Base-by-base conservation (phyloP, 2,888 invertebrate genomes). In the Drosophila formosana region DNA sequence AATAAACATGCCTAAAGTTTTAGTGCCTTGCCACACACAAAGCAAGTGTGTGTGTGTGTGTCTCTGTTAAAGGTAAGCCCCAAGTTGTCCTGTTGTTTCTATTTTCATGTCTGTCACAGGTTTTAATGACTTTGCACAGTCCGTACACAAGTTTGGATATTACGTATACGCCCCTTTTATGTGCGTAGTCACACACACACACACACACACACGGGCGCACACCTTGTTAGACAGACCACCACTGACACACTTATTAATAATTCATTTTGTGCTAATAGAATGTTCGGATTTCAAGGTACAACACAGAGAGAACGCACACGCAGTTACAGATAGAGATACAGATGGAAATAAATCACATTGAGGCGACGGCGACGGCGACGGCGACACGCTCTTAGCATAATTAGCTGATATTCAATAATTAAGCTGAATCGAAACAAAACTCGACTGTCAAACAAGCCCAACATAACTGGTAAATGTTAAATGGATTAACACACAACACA, bases 381-480 rank as follows among this genome's bases (percentile, higher is more conserved):
- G 43, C 47, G 51, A 41, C 52, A 65, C 51, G 65, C 18, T 88
- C 73, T 85, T 72, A 71, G 61, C 66, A 82, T 85, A 82, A 85
- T 85, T 89, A 89, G 77, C 72, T 69, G 70, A 77, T 75, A 72
- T 72, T 85, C 69, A 89, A 89, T 89, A 88, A 88, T 88, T 88
- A 62, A 88, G 58, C 60, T 60, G 53, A 55, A 62, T 47, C 63
- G 53, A 70, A 64, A 72, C 79, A 67, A 50, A 65, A 64, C 55
- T 47, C 18, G 43, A 28, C 34, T 62, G 66, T 46, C 61, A 68
- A 61, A 52, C 51, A 39, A n/a, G 55, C 46, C 57, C 53, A 32
- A 53, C 61, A 46, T 39, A 49, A 46, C 58, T 46, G 51, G 28
- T 37, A 45, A 73, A 65, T 45, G 53, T 41, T 47, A 30, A 60